Base-by-base conservation (phyloP, 2,888 invertebrate species). In the Drosophila birchii region DNA sequence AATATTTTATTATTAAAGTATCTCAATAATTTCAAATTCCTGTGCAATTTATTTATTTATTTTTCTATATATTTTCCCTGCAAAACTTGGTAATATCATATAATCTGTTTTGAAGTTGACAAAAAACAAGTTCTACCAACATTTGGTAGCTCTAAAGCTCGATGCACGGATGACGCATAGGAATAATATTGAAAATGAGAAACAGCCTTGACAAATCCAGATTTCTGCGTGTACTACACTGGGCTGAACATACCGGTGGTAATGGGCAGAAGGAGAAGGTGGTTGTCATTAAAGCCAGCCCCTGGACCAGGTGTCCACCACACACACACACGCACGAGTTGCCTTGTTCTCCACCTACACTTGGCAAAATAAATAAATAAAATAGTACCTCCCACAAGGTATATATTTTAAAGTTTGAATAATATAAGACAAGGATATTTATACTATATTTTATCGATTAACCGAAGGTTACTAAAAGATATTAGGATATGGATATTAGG, bases 201-300 rank as follows among this genome's bases (percentile, higher is more conserved):
- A 60, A 39, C 61, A 63, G 47, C 63, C 63, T 63, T 63, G 63
- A 63, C 61, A 63, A 63, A 61, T 63, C 61, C 47, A 47, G 39
- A 61, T 63, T 61, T 63, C 38, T 43, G 41, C 55, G 54, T 20
- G 39, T 39, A 39, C 32, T 39, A 39, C 32, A 23, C 32, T 34
- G 58, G 34, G 34, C 51, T 6, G 51, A 20, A 51, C 34, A 51
- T 34, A 34, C 51, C 51, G 51, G 51, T 51, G 51, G 51, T 51
- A 32, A 32, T 29, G 29, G 32, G 44, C 29, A 56, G 56, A 14
- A 32, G 45, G 29, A 56, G 56, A 20, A 20, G 7, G n/a, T 20
- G 7, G n/a, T 20, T 29, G 56, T 56, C 56, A 56, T 56, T 56
- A 56, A 51, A 51, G 51, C 34, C 51, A 51, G 51, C 34, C 51